Evolutionary conservation across 2,888 invertebrate genomes (phyloP).

Genomic region (Enchytraeus crypticus): DNA sequence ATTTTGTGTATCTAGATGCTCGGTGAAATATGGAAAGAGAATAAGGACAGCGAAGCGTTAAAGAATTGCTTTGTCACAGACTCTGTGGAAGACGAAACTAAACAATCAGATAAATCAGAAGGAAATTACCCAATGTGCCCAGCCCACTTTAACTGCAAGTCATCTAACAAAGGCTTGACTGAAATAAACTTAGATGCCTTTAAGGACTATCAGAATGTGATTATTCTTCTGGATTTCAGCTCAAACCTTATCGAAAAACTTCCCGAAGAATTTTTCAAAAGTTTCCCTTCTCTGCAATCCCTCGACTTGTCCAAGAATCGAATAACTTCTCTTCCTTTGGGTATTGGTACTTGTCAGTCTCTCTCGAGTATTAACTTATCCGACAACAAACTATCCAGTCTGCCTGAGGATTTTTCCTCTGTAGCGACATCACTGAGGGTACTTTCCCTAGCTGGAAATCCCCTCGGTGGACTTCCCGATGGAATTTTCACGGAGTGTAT

Average conservation of each 20-base stretch:
- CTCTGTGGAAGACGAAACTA: not conserved
- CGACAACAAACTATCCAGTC: constrained; percentile 23
- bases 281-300: constrained; percentile 9
- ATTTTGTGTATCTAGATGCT: not conserved
- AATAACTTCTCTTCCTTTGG: constrained; percentile 13
- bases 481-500: constrained; percentile 9
- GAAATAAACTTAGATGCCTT: constrained; percentile 25
- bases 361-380: constrained; percentile 23
- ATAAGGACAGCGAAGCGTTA: constrained; percentile 15
- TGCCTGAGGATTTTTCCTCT: constrained; percentile 26
- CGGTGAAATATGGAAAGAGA: constrained; percentile 15
- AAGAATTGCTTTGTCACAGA: not conserved
- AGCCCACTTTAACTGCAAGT: constrained; percentile 4
- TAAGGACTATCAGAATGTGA: constrained; percentile 23
- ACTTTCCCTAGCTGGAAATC: constrained; percentile 34
- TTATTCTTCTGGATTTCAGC: constrained; percentile 30
- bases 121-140: not conserved
- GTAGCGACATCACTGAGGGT: constrained; percentile 21
- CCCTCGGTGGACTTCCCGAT: constrained; percentile 15
- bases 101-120: too few relatives aligned
- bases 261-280: constrained; percentile 14
- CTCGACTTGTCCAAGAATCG: constrained; percentile 22
- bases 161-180: constrained; percentile 1
- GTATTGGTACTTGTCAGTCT: constrained; percentile 5
- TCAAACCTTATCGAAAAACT: constrained; percentile 28